A percentile compares a stretch with the other conserved stretches of the same genome.
phyloP scores from a whole-genome alignment of 2,113 vertebrate species.

The mouse (Mus musculus) region DNA sequence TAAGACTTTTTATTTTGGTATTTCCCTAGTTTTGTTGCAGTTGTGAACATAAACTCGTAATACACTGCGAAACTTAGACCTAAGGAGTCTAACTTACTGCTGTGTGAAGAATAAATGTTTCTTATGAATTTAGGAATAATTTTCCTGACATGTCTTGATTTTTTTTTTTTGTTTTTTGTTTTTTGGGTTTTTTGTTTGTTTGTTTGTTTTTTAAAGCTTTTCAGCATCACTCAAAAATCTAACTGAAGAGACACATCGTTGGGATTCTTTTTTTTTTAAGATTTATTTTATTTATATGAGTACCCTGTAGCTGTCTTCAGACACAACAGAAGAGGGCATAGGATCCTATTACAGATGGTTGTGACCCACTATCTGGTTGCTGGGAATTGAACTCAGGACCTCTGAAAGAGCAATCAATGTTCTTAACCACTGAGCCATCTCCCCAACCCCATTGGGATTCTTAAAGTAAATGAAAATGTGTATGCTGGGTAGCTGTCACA shows the following conservation, averaged over 20 bases:
- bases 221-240: conserved; percentile 31
- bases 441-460: not conserved
- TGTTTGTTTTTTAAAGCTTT: not conserved
- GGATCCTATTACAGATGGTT: too few relatives aligned
- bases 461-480: conserved; percentile 27
- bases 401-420: too few relatives aligned
- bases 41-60: not conserved
- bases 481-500: not conserved
- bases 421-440: too few relatives aligned
- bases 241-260: conserved; percentile 28
- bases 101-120: conserved; percentile 37
- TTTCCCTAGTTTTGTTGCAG: conserved; percentile 15
- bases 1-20: not conserved
- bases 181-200: not conserved
- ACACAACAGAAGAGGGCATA: too few relatives aligned
- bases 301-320: too few relatives aligned
- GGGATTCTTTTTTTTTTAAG: not conserved
- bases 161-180: not conserved
- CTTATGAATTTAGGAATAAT: conserved; percentile 44
- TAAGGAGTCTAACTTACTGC: conserved; percentile 9
- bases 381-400: too few relatives aligned
- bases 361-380: too few relatives aligned
- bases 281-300: too few relatives aligned
- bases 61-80: not conserved
- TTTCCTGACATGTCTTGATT: conserved; percentile 5